phyloP scores from a whole-genome alignment of 2,888 invertebrate species.

The Lepidocyrtinus sp. region DNA sequence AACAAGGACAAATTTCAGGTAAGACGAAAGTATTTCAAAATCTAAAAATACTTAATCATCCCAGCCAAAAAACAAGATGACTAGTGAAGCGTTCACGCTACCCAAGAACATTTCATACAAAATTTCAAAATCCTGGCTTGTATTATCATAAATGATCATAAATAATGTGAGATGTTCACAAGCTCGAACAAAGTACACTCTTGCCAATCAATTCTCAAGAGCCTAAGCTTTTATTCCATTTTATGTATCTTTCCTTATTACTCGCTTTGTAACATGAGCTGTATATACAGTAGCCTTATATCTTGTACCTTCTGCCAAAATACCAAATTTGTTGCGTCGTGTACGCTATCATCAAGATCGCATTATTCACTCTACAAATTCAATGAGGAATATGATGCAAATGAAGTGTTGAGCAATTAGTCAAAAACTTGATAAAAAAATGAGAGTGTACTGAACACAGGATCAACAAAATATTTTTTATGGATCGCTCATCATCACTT shows the following conservation, averaged over 20 bases:
- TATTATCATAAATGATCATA: too few species aligned
- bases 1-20: constrained; percentile 30
- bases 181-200: neutral
- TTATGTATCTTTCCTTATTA: neutral
- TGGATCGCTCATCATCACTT: neutral
- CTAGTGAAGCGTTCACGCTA: neutral
- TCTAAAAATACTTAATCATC: constrained; percentile 25
- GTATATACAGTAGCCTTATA: neutral
- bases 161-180: neutral
- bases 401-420: constrained; percentile 34
- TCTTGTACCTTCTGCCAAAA: neutral
- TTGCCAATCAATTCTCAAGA: neutral
- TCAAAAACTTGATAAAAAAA: constrained; percentile 2
- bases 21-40: constrained; percentile 28
- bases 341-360: neutral
- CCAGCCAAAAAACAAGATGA: neutral
- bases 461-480: neutral
- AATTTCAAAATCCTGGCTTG: constrained; percentile 6
- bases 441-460: neutral
- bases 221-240: neutral
- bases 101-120: neutral
- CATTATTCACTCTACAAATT: neutral
- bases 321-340: neutral
- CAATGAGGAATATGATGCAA: constrained; percentile 20
- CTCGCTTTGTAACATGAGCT: neutral